Percentiles rank a stretch among this genome's conserved stretches.
Conservation (phyloP, 2,888 invertebrate genomes). For the Entomobrya multifasciata region DNA sequence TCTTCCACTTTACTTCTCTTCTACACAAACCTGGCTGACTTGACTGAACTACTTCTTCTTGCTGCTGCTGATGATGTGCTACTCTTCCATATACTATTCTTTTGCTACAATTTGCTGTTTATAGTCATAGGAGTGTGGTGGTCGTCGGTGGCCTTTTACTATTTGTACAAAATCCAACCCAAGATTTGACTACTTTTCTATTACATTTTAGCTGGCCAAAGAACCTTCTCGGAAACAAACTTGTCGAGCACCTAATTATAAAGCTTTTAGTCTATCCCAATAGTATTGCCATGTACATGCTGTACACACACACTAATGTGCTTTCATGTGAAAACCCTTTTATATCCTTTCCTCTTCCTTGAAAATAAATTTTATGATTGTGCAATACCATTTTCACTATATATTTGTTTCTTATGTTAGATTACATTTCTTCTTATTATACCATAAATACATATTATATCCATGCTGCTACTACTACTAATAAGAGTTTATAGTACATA, state of each 20-base stretch:
- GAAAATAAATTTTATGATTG: constrained; percentile 56
- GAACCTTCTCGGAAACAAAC: constrained; percentile 47
- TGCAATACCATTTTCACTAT: neutral
- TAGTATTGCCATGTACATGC: neutral
- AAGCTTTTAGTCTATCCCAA: constrained; percentile 36
- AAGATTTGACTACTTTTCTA: constrained; percentile 8
- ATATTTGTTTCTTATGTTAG: too few species aligned
- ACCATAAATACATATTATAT: too few species aligned
- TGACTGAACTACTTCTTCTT: neutral
- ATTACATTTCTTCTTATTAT: too few species aligned
- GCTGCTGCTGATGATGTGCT: neutral
- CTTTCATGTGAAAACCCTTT: constrained; percentile 58
- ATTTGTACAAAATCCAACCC: neutral
- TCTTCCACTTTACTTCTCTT: constrained; percentile 8
- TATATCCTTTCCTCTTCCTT: constrained; percentile 12
- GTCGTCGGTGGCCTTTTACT: neutral
- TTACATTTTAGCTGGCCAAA: constrained; percentile 30
- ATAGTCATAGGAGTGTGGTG: too few species aligned
- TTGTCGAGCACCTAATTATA: constrained; percentile 68
- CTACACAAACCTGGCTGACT: neutral
- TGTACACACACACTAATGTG: constrained; percentile 3
- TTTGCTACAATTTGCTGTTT: neutral
- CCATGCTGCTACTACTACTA: too few species aligned
- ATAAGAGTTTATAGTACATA: too few species aligned
- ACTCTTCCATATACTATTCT: too few species aligned